These are phyloP conservation scores for Schizopygopsis malacanthus DNA, from an alignment of 2,797 vertebrate genomes.

Conservation along the genomic window DNA sequence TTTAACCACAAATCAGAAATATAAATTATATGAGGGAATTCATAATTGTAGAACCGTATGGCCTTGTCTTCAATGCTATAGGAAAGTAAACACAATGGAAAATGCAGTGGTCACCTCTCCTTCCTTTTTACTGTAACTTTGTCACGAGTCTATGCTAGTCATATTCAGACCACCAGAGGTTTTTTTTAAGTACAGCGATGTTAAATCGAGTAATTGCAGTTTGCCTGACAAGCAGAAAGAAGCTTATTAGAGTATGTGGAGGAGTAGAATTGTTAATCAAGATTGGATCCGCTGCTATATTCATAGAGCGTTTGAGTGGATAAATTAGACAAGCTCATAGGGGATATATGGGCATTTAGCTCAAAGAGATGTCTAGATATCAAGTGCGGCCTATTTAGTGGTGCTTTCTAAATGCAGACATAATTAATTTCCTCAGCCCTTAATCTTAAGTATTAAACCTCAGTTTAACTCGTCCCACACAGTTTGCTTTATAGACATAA, in stretches of 20 bases:
- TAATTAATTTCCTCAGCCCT: slow-evolving; percentile 25
- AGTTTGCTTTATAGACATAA: neutral
- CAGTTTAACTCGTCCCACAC: neutral
- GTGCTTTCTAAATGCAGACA: slow-evolving; percentile 22
- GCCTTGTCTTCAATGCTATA: neutral
- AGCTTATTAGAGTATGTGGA: slow-evolving; percentile 23
- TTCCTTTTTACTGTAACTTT: neutral
- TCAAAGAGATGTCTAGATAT: slow-evolving; percentile 25
- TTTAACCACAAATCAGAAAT: neutral
- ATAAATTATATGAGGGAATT: neutral
- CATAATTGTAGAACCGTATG: neutral
- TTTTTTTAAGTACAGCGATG: neutral
- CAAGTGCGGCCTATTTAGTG: neutral
- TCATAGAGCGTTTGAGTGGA: slow-evolving; percentile 11
- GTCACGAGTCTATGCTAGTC: neutral
- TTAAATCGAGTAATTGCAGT: slow-evolving; percentile 11
- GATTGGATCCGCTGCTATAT: slow-evolving; percentile 16
- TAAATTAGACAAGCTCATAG: slow-evolving; percentile 32
- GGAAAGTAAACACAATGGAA: neutral
- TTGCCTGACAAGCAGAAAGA: neutral
- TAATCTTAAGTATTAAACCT: slow-evolving; percentile 23
- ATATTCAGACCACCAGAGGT: neutral
- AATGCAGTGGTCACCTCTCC: neutral
- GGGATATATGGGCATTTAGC: slow-evolving; percentile 27
- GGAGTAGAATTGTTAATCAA: slow-evolving; percentile 23